Evolutionary conservation across 2,113 vertebrate genomes (phyloP).

Genomic region (Xenus cinereus): DNA sequence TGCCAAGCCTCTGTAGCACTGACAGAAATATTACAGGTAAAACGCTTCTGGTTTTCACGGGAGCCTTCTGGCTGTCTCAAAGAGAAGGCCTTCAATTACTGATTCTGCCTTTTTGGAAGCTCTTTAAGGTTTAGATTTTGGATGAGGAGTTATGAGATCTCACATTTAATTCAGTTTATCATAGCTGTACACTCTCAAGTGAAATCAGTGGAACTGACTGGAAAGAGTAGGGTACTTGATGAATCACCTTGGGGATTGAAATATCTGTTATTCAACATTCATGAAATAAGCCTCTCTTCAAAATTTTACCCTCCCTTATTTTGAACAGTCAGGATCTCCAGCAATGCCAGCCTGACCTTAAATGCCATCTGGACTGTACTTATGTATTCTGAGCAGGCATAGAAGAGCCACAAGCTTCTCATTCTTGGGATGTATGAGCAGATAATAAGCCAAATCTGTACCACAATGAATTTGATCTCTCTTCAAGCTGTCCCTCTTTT

Average conservation of each 20-base stretch:
- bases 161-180: slow-evolving; percentile 41
- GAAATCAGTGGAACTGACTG: slow-evolving; percentile 8
- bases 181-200: neutral
- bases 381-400: neutral
- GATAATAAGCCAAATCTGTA: neutral
- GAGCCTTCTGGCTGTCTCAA: neutral
- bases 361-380: neutral
- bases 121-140: neutral
- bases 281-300: neutral
- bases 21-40: neutral
- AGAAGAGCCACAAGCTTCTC: neutral
- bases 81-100: neutral
- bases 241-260: slow-evolving; percentile 5
- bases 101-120: neutral
- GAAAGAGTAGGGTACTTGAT: neutral
- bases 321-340: neutral
- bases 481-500: neutral
- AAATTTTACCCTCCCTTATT: neutral
- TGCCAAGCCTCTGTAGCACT: neutral
- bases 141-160: slow-evolving; percentile 15
- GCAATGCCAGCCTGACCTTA: slow-evolving; percentile 17
- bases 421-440: neutral
- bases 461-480: neutral
- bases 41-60: neutral
- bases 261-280: neutral